Percentiles rank a stretch among this genome's conserved stretches.
Evolutionary conservation across 35 echinoderm and acorn worm genomes (phyloP).

Genomic region (Strongylocentrotus purpuratus): DNA sequence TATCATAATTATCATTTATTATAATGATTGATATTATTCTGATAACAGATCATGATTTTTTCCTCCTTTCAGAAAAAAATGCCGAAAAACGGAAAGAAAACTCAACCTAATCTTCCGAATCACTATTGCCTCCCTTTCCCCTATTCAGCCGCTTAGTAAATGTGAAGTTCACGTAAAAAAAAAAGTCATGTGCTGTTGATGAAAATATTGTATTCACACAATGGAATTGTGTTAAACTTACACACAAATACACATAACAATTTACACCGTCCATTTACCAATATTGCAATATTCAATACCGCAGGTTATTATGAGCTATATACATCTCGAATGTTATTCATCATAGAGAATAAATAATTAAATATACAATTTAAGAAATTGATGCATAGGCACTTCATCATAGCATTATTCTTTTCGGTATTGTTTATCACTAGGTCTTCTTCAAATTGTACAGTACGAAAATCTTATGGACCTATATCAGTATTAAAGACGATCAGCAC

Average conservation of each 20-base stretch:
- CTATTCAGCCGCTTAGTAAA: too few relatives aligned
- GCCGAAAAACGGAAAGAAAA: background rate
- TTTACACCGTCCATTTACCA: too few relatives aligned
- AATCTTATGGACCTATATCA: too few relatives aligned
- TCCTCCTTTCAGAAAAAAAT: too few relatives aligned
- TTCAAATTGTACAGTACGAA: too few relatives aligned
- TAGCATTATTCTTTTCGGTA: background rate
- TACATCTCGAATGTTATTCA: background rate
- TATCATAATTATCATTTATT: background rate
- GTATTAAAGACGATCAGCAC: too few relatives aligned
- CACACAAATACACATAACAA: background rate
- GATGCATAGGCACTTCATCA: background rate
- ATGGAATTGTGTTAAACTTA: background rate
- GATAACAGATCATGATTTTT: background rate
- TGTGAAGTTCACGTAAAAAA: too few relatives aligned
- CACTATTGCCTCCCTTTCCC: too few relatives aligned
- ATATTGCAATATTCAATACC: too few relatives aligned
- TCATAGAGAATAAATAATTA: background rate
- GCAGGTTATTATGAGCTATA: too few relatives aligned
- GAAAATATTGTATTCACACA: background rate
- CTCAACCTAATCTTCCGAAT: too few relatives aligned
- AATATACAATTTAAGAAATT: background rate
- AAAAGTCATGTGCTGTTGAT: too few relatives aligned
- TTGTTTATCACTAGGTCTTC: background rate
- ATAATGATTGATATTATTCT: background rate